A percentile compares a stretch with the other conserved stretches of the same genome.
These are phyloP conservation scores for Hemiscyllium ocellatum DNA, from an alignment of 2,113 vertebrate species.

Conservation along the genomic window DNA sequence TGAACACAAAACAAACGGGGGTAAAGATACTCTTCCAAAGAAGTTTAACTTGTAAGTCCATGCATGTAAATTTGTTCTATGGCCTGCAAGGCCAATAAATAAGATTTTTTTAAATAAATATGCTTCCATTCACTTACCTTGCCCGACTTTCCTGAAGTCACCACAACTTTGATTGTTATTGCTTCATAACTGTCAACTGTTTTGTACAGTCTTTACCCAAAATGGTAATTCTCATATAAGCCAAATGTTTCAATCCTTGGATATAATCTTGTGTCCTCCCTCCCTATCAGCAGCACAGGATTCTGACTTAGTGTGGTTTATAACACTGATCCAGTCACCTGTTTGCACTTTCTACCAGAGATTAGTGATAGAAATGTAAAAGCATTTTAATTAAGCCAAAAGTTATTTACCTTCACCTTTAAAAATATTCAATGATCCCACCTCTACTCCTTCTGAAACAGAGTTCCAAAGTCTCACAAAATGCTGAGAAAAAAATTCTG, in stretches of 20 bases:
- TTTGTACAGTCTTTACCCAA: background rate
- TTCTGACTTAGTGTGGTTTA: background rate
- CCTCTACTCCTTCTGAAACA: no score
- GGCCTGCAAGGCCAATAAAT: background rate
- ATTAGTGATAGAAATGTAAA: background rate
- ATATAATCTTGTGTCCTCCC: background rate
- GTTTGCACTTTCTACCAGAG: background rate
- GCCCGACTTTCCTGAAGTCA: background rate
- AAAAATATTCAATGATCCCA: no score
- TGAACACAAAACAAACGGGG: slow-evolving; percentile 64
- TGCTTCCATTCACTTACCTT: background rate
- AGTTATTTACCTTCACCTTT: no score
- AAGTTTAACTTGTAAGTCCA: slow-evolving; percentile 76
- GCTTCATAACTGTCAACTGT: background rate
- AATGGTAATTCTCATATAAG: background rate
- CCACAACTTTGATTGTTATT: background rate
- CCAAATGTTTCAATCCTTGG: background rate
- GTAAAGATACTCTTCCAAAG: slow-evolving; percentile 72
- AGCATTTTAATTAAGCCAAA: no score
- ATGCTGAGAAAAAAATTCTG: no score
- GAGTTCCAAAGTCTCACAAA: no score
- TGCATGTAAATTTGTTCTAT: background rate
- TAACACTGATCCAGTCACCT: background rate
- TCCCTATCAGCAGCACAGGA: background rate
- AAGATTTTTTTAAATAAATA: background rate